phyloP scores from a whole-genome alignment of 2,797 vertebrate species.

The Mus spretus region DNA sequence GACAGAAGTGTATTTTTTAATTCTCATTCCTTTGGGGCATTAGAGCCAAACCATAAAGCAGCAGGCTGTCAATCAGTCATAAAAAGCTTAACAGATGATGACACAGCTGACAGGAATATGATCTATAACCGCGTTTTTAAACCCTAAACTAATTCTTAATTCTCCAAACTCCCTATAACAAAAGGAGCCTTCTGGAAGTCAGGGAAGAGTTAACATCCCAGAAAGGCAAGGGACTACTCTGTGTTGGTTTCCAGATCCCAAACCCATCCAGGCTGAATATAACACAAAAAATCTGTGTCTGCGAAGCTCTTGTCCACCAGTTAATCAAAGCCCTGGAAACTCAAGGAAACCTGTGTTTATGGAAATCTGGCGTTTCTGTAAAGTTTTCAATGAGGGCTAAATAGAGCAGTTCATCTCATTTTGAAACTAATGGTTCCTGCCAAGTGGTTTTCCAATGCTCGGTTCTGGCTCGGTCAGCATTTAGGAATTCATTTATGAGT shows the following conservation, averaged over 20 bases:
- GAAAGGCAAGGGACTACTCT: conserved; percentile 81
- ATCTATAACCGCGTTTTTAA: conserved; percentile 83
- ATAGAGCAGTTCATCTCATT: conserved; percentile 93
- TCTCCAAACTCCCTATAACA: conserved; percentile 78
- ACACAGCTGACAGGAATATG: conserved; percentile 83
- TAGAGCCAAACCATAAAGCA: conserved; percentile 83
- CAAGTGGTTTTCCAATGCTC: conserved; percentile 94
- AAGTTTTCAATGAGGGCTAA: conserved; percentile 91
- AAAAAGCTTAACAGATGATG: conserved; percentile 82
- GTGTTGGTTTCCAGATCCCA: conserved; percentile 77
- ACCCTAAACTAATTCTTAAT: conserved; percentile 86
- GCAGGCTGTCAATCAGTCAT: conserved; percentile 85
- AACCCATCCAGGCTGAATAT: conserved; percentile 84
- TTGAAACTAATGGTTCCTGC: conserved; percentile 92
- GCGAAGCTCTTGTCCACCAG: conserved; percentile 88
- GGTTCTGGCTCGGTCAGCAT: conserved; percentile 94
- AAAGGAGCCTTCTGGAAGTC: conserved; percentile 83
- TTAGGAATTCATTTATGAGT: conserved; percentile 96
- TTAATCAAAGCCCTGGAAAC: conserved; percentile 91
- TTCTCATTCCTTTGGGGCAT: conserved; percentile 81
- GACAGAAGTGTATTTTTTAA: conserved; percentile 59
- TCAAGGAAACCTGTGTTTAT: conserved; percentile 92
- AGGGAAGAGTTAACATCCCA: conserved; percentile 77
- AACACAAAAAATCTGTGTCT: conserved; percentile 90
- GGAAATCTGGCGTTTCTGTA: conserved; percentile 91